Percentiles rank a stretch among this genome's conserved stretches.
These are phyloP conservation scores for Glaucomys volans DNA, from an alignment of 2,113 vertebrate species.

Conservation along the genomic window DNA sequence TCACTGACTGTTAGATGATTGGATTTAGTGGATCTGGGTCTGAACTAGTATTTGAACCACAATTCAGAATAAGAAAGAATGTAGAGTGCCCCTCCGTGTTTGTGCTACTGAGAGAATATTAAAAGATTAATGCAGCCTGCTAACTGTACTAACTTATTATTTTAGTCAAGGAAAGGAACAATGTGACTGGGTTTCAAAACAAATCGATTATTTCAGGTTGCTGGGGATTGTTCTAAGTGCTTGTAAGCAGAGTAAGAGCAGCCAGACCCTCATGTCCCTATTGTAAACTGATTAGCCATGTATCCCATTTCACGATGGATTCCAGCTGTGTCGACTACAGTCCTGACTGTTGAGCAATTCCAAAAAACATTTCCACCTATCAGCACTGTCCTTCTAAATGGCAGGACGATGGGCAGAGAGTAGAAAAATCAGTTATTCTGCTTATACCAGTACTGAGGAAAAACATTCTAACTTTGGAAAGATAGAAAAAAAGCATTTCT, in stretches of 20 bases:
- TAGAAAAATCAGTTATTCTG: neutral
- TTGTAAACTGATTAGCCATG: constrained; percentile 56
- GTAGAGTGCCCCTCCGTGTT: neutral
- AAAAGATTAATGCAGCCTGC: neutral
- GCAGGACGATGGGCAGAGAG: neutral
- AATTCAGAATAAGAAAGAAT: constrained; percentile 30
- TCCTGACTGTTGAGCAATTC: neutral
- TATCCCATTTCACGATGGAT: neutral
- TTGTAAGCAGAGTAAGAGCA: neutral
- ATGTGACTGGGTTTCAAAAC: constrained; percentile 40
- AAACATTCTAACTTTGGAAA: constrained; percentile 13
- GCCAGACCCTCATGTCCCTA: neutral
- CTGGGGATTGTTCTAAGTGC: constrained; percentile 47
- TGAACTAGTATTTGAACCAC: constrained; percentile 30
- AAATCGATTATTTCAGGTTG: constrained; percentile 66
- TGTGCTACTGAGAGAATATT: neutral
- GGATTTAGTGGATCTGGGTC: neutral
- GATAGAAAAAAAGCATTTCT: constrained; percentile 10
- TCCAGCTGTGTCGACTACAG: constrained; percentile 52
- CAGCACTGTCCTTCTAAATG: neutral
- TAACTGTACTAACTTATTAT: constrained; percentile 11
- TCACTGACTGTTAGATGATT: neutral
- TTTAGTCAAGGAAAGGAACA: constrained; percentile 56
- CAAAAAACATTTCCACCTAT: constrained; percentile 48
- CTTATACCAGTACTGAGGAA: neutral